These are phyloP conservation scores for Smittia sp. DNA, from an alignment of 2,888 invertebrate genomes.

Conservation along the genomic window DNA sequence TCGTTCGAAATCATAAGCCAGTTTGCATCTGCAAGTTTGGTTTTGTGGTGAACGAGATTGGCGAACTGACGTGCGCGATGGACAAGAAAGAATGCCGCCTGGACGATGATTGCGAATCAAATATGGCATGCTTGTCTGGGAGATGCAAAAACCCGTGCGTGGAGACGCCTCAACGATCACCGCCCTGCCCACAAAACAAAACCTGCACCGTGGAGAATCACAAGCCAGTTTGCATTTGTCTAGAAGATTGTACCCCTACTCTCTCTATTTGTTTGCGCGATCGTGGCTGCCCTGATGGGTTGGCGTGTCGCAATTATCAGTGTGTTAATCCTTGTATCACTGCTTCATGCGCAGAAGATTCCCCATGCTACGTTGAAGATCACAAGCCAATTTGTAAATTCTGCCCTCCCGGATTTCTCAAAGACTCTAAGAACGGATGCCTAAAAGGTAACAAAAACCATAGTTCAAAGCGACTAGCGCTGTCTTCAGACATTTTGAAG, in stretches of 20 bases:
- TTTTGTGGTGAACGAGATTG: conserved; percentile 81
- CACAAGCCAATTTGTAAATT: conserved; percentile 94
- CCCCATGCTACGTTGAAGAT: conserved; percentile 91
- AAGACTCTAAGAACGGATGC: conserved; percentile 90
- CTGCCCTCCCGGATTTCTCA: conserved; percentile 90
- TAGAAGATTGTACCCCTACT: conserved; percentile 80
- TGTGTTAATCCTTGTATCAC: conserved; percentile 87
- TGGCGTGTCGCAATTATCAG: conserved; percentile 84
- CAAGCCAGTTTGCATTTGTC: conserved; percentile 80
- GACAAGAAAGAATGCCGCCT: conserved; percentile 75
- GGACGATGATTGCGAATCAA: conserved; percentile 80
- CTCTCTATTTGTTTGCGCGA: conserved; percentile 86
- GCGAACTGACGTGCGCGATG: conserved; percentile 82
- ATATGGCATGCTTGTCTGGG: conserved; percentile 78
- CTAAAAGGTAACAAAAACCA: conserved; percentile 80
- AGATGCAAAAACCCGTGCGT: conserved; percentile 86
- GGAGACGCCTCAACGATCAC: conserved; percentile 56
- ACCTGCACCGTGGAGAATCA: conserved; percentile 86
- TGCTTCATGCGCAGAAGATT: conserved; percentile 77
- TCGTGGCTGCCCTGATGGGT: conserved; percentile 79
- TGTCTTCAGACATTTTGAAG: conserved; percentile 6
- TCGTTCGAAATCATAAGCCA: conserved; percentile 79
- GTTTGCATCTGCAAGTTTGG: conserved; percentile 87
- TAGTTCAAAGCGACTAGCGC: conserved; percentile 42
- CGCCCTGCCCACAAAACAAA: conserved; percentile 77